These are phyloP conservation scores for Lydus trimaculatus DNA, from an alignment of 2,888 invertebrate genomes.

Conservation along the genomic window DNA sequence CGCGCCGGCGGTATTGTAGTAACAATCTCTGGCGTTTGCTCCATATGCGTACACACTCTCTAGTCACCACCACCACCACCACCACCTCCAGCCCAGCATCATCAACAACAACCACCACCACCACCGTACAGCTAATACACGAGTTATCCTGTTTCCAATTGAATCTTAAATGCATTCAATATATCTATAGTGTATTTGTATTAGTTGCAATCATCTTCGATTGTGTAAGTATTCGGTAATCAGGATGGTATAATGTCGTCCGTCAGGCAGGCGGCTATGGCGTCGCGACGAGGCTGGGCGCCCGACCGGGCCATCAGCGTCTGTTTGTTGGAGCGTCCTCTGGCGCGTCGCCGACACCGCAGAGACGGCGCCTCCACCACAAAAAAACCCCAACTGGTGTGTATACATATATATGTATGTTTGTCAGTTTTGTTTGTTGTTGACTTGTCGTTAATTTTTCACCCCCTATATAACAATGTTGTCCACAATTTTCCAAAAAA, in stretches of 20 bases:
- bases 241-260: constrained; percentile 42
- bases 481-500: constrained; percentile 9
- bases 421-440: constrained; percentile 55
- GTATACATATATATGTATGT: constrained; percentile 28
- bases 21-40: constrained; percentile 29
- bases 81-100: not conserved
- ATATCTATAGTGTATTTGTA: constrained; percentile 40
- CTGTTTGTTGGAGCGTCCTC: constrained; percentile 52
- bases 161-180: constrained; percentile 43
- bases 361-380: constrained; percentile 46
- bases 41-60: constrained; percentile 38
- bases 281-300: constrained; percentile 61
- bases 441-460: constrained; percentile 55
- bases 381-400: constrained; percentile 43
- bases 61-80: constrained; percentile 19
- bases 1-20: constrained; percentile 25
- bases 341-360: constrained; percentile 62
- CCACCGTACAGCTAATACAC: constrained; percentile 27
- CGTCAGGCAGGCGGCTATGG: constrained; percentile 53
- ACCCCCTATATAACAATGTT: constrained; percentile 37
- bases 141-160: no score
- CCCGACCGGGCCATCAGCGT: constrained; percentile 67
- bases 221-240: constrained; percentile 53
- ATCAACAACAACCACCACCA: not conserved
- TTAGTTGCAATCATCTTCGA: constrained; percentile 51